Base-by-base conservation (phyloP, 2,797 vertebrate species). In the Cyclura pinguis region DNA sequence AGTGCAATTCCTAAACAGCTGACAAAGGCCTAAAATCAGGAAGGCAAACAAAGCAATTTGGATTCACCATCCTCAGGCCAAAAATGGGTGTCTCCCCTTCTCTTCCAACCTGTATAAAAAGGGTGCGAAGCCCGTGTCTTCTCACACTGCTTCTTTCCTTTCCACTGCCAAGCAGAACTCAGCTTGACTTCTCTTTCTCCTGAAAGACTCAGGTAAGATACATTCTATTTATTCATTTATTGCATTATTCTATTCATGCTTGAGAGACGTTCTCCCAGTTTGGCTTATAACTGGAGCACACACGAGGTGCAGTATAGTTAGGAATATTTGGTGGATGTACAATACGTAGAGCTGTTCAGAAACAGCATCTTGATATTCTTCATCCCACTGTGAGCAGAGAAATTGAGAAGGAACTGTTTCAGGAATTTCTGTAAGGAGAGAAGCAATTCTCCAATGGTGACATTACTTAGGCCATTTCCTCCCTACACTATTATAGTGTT, bases 91-190 rank as follows among this genome's bases (percentile, higher is more conserved):
- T 64, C 88, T 81, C 55, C 14, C 38, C 55, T 24, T 47, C 29
- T 13, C 42, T 42, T 42, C 42, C 42, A 42, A 42, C 42, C 42
- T 42, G 42, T 86, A 74, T 90, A 90, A 86, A 90, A 86, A 47
- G 77, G 50, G 29, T 1, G 2, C 4, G 7, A 24, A 29, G 14
- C 14, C 6, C 29, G 10, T 12, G 1, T 1, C 67, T 24, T 22
- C 52, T 62, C 5, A 81, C 0, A 72, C 1, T 4, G 7, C 35
- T 64, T 18, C 12, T 22, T 14, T 47, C 47, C 2, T 29, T 64
- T 72, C 82, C 73, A 18, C 77, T 52, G 81, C 47, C 42, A 55
- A 13, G 8, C 27, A 7, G 16, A 35, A 13, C 13, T 18, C 67
- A 47, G 10, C 64, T 67, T 72, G n/a, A 38, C 5, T 80, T 32